Base-by-base conservation (phyloP, 2,888 invertebrate genomes). In the Leucoptera coffeella region DNA sequence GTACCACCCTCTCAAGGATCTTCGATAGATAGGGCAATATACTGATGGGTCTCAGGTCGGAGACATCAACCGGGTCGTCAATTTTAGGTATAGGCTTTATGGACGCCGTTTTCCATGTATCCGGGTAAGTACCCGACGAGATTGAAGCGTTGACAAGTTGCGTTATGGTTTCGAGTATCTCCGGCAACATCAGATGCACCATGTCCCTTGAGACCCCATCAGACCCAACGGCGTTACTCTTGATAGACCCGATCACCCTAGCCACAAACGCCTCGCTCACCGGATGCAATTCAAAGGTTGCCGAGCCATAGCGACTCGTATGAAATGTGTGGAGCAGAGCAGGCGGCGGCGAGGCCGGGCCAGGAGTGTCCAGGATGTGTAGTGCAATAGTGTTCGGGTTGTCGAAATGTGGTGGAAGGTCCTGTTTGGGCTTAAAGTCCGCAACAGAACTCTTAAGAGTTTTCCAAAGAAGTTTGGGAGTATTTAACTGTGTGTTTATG, bases 41-140 rank as follows among this genome's bases (percentile, higher is more conserved):
- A n/a, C n/a, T n/a, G n/a, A n/a, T n/a, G n/a, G n/a, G n/a, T n/a
- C 42, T 25, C 4, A 38, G 29, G 15, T 46, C 40, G 7, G 29
- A 32, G 3, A 32, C 22, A 2, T 6, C 27, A 1, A 21, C 20
- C 2, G 38, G 35, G 10, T 20, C 11, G 8, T 26, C 17, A 14
- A 24, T 32, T 30, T 46, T 46, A 1, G 38, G 38, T 1, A 42
- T 23, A 0, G 41, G 41, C 5, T 20, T 28, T 2, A 43, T 25
- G 2, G 39, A 2, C 1, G 43, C 39, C n/a, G 12, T 25, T 27
- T 43, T 42, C 40, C 42, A 42, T 4, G 13, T 5, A 1, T 23
- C 25, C 5, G 40, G 42, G 29, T 37, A 40, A 4, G 10, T 14
- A 10, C n/a, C 4, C 1, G 32, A 20, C 4, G 3, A 2, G 9